Percentiles rank a stretch among this genome's conserved stretches.
phyloP scores from a whole-genome alignment of 2,113 vertebrate genomes.

The Thamnaconus septentrionalis region DNA sequence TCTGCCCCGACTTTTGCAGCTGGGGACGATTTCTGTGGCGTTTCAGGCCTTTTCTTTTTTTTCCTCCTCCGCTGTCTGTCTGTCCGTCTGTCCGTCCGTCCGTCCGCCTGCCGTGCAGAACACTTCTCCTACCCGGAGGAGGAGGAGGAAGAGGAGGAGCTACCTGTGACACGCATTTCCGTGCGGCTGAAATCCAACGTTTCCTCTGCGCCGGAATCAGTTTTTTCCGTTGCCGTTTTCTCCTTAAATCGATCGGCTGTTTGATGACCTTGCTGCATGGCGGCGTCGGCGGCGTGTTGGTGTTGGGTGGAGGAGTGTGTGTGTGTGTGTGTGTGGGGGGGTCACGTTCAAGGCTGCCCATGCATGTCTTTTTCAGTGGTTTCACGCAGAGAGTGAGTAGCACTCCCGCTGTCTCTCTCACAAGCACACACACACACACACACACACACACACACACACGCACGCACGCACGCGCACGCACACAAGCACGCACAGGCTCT shows the following conservation, averaged over 20 bases:
- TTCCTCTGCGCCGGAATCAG: constrained; percentile 47
- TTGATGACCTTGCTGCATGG: constrained; percentile 66
- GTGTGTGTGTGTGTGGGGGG: too few species aligned
- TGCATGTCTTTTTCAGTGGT: too few species aligned
- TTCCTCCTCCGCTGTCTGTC: too few species aligned
- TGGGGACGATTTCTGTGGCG: too few species aligned
- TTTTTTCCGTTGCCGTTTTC: not conserved
- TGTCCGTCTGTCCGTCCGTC: too few species aligned
- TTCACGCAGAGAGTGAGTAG: not conserved
- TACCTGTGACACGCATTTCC: not conserved
- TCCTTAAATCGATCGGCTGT: constrained; percentile 49
- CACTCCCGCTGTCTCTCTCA: constrained; percentile 15
- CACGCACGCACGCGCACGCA: constrained; percentile 23
- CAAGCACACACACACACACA: constrained; percentile 24
- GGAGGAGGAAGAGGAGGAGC: too few species aligned
- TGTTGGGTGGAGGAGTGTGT: too few species aligned
- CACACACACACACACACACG: constrained; percentile 9
- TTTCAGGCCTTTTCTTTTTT: too few species aligned
- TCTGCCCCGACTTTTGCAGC: too few species aligned
- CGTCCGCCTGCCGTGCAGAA: too few species aligned
- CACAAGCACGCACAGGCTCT: constrained; percentile 14
- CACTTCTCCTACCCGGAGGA: too few species aligned
- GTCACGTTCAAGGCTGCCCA: too few species aligned
- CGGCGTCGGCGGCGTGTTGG: constrained; percentile 26
- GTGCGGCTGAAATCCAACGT: not conserved